These are phyloP conservation scores for Taxidea taxus DNA, from an alignment of 2,113 vertebrate genomes.

Conservation along the genomic window DNA sequence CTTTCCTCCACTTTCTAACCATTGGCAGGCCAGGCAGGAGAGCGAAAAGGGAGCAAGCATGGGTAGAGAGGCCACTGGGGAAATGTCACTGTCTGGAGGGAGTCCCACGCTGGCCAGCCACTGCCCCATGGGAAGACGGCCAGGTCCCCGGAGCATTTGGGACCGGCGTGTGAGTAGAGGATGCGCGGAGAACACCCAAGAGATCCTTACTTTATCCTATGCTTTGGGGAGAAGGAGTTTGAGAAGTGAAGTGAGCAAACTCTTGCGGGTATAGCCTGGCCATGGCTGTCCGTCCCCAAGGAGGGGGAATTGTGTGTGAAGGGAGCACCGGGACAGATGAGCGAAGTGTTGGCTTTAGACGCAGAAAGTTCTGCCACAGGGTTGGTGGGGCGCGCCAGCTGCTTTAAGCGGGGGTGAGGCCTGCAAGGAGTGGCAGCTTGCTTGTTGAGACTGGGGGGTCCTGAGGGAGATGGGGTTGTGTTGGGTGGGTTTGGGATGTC, in stretches of 20 bases:
- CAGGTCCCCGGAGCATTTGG: not conserved
- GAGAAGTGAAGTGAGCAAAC: not conserved
- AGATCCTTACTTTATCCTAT: not conserved
- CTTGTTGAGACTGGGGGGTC: not conserved
- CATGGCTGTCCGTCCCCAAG: not conserved
- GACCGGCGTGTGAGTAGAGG: not conserved
- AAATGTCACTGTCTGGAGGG: not conserved
- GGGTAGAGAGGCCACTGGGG: not conserved
- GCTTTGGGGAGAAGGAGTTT: not conserved
- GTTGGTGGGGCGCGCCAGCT: not conserved
- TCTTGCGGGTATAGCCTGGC: not conserved
- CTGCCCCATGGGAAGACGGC: not conserved
- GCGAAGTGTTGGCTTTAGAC: not conserved
- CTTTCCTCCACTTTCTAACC: not conserved
- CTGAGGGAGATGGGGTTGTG: not conserved
- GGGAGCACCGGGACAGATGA: not conserved
- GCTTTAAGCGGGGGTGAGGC: not conserved
- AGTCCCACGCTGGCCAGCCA: not conserved
- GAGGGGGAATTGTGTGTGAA: too few species aligned
- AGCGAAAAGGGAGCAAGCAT: not conserved
- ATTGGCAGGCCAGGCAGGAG: not conserved
- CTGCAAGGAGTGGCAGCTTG: not conserved
- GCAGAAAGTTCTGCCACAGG: not conserved
- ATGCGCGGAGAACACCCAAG: rapidly evolving
- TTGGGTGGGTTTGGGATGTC: not conserved